A percentile compares a stretch with the other conserved stretches of the same genome.
Conservation (phyloP, 2,113 vertebrate species). For the Anguilla japonica region DNA sequence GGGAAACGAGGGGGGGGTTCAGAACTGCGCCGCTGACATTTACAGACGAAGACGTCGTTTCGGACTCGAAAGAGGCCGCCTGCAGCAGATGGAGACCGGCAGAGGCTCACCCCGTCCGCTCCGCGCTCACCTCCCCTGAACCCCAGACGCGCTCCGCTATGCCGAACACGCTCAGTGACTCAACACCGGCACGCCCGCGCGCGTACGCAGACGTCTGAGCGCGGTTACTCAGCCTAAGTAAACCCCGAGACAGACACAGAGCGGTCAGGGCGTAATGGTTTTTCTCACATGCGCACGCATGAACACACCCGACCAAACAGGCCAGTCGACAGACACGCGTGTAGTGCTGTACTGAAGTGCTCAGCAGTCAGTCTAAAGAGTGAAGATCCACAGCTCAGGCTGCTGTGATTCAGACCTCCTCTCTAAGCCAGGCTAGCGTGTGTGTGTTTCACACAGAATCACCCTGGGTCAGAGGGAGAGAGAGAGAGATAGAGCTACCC, state of each 20-base stretch:
- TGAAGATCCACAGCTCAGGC: not conserved
- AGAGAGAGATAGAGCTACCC: not conserved
- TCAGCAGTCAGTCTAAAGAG: not conserved
- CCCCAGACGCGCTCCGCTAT: not conserved
- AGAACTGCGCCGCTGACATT: not conserved
- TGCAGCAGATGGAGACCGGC: not conserved
- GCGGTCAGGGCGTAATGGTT: not conserved
- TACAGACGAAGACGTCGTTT: slow-evolving; percentile 44
- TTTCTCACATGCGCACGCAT: slow-evolving; percentile 5
- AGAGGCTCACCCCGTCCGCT: not conserved
- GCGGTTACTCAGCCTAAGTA: not conserved
- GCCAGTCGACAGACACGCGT: not conserved
- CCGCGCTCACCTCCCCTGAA: not conserved
- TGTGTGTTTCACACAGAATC: not conserved
- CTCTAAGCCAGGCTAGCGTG: not conserved
- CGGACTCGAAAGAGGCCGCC: slow-evolving; percentile 17
- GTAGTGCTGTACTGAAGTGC: not conserved
- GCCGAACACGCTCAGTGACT: not conserved
- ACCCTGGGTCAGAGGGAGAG: not conserved
- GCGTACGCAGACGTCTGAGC: not conserved
- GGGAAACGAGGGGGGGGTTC: not conserved
- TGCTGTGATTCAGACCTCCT: not conserved
- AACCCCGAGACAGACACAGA: not conserved
- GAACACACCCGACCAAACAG: not conserved
- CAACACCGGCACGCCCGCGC: not conserved